Conservation (phyloP, 2,797 vertebrate genomes). For the Remorina albescens region DNA sequence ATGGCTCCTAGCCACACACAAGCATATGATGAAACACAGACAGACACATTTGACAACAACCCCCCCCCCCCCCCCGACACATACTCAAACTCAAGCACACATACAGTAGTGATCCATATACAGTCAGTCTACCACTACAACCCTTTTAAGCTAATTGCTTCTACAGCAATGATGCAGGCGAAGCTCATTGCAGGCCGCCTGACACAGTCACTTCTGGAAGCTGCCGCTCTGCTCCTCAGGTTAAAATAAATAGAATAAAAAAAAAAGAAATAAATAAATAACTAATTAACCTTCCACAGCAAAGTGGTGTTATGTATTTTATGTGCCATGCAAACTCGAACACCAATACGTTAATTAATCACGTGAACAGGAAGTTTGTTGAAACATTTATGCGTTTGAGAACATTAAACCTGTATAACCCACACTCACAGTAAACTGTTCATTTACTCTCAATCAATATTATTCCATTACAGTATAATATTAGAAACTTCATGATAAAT, state of each 20-base stretch:
- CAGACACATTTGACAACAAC: constrained; percentile 12
- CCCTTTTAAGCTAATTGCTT: constrained; percentile 83
- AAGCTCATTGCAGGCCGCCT: constrained; percentile 55
- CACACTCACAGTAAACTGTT: background rate
- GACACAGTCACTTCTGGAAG: constrained; percentile 45
- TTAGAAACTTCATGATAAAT: background rate
- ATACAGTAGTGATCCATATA: constrained; percentile 57
- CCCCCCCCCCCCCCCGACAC: constrained; percentile 13
- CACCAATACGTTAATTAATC: background rate
- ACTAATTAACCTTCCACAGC: background rate
- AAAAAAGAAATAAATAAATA: background rate
- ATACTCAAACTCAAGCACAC: constrained; percentile 20
- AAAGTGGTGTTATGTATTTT: background rate
- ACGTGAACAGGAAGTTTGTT: background rate
- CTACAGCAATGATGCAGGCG: constrained; percentile 45
- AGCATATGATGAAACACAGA: constrained; percentile 27
- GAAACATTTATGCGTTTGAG: background rate
- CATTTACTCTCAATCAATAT: background rate
- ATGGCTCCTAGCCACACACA: constrained; percentile 36
- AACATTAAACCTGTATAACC: background rate
- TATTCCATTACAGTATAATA: background rate
- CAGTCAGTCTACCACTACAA: constrained; percentile 48
- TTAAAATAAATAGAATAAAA: background rate
- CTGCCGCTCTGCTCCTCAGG: background rate
- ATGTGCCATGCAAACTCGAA: background rate